A percentile compares a stretch with the other conserved stretches of the same genome.
phyloP scores from a whole-genome alignment of 2,113 vertebrate genomes.

The Miniopterus natalensis region DNA sequence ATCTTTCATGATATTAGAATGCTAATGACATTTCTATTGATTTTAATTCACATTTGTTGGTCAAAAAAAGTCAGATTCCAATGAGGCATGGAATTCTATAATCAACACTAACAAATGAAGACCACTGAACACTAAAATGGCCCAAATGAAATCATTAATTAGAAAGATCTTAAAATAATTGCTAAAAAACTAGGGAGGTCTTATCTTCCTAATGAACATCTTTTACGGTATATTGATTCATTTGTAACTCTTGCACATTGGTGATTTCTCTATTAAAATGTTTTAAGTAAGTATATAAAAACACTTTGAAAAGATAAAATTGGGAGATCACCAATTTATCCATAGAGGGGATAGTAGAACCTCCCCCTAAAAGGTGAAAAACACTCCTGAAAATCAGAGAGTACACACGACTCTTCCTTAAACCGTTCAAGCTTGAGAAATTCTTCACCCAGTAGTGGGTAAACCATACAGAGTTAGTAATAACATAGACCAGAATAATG shows the following conservation, averaged over 20 bases:
- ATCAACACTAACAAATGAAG: constrained; percentile 87
- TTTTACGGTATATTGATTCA: constrained; percentile 79
- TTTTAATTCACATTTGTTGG: constrained; percentile 88
- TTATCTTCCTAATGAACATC: constrained; percentile 83
- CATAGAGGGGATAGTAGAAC: not conserved
- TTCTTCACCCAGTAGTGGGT: not conserved
- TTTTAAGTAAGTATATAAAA: constrained; percentile 59
- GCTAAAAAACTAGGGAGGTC: constrained; percentile 77
- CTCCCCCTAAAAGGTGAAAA: not conserved
- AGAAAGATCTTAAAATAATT: constrained; percentile 87
- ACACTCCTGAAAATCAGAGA: not conserved
- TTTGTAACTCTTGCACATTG: constrained; percentile 76
- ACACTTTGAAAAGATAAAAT: constrained; percentile 35
- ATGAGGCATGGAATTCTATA: constrained; percentile 81
- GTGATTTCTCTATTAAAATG: constrained; percentile 75
- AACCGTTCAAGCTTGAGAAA: not conserved
- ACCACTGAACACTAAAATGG: constrained; percentile 84
- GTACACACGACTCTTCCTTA: not conserved
- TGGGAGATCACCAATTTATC: not conserved
- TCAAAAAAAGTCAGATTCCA: constrained; percentile 87
- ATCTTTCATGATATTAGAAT: constrained; percentile 85
- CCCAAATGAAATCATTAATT: constrained; percentile 87
- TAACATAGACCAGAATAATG: not conserved
- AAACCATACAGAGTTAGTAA: not conserved
- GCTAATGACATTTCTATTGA: constrained; percentile 90